Evolutionary conservation across 2,797 vertebrate species (phyloP), one percentile per base, ranked within the genome.

Genomic region (Odontamblyopus lacepedii): DNA sequence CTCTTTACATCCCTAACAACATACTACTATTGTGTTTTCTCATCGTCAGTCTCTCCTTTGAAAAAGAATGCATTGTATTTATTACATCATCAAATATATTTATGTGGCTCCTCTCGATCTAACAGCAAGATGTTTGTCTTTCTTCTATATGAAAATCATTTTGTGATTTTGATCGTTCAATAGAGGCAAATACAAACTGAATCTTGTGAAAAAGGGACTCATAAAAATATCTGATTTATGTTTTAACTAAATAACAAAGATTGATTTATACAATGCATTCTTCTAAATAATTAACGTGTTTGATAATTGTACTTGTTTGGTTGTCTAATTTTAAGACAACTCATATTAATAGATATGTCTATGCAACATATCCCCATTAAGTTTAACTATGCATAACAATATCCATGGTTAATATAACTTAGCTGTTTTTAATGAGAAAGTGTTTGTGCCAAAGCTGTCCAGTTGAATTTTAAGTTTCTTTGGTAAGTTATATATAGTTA

Each of bases 231-330:
- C 81, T 90, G 85, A 80, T 73, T 0, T 75, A 63, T 60, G 51
- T 9, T 71, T 83, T 81, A 6, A 70, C 74, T 57, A 53, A 0
- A 32, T 44, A 72, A 76, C 76, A 67, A 75, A 60, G 67, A 32
- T 11, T 55, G 87, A 89, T 89, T 74, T 69, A 89, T 85, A 74
- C 76, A 69, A 85, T 90, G 87, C 82, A 82, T 91, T 88, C 62
- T 83, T 38, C 1, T 78, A 73, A 59, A 71, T 19, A 35, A 35
- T 62, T 8, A 7, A 35, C 57, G 15, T 60, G 57, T 32, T 62
- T 59, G 26, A 11, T 59, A 59, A 26, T 60, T 60, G 59, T 60
- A 29, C 26, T 60, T 62, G 4, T 62, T 62, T 38, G 19, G 27
- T 29, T 16, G 15, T 60, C 57, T 60, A 53, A 51, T 12, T 59